Percentiles rank a stretch among this genome's conserved stretches.
Conservation (phyloP, 1,140 invertebrate genomes). For the Ridgeia piscesae region DNA sequence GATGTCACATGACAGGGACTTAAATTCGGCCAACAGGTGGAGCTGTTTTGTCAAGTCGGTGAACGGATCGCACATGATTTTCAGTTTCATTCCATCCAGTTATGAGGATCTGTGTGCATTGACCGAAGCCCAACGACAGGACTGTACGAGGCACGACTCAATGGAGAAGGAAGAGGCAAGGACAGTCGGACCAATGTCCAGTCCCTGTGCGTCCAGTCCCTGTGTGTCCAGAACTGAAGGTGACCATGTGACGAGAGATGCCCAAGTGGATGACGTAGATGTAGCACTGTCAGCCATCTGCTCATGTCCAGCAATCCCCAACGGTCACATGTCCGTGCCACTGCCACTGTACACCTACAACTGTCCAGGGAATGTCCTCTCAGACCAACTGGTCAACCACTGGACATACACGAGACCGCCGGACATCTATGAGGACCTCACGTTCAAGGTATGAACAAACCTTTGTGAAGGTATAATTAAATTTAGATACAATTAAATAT, state of each 20-base stretch:
- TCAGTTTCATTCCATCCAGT: conserved; percentile 72
- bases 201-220: background rate
- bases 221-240: background rate
- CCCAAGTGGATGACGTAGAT: background rate
- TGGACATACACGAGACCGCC: conserved; percentile 47
- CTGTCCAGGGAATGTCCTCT: conserved; percentile 66
- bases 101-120: conserved; percentile 55
- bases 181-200: background rate
- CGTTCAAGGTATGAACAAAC: conserved; percentile 46
- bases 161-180: background rate
- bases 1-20: background rate
- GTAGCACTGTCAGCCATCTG: background rate
- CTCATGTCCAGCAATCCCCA: background rate
- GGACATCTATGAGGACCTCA: conserved; percentile 55
- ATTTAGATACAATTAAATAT: no score
- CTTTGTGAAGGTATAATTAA: no score
- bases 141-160: background rate
- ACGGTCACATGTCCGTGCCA: conserved; percentile 24
- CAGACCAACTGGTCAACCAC: conserved; percentile 65
- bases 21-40: conserved; percentile 59
- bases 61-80: conserved; percentile 66
- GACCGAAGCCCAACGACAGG: background rate
- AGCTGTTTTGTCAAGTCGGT: conserved; percentile 72
- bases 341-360: conserved; percentile 74
- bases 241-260: background rate